Evolutionary conservation across 2,888 invertebrate genomes (phyloP).

Genomic region (Acronicta alni): DNA sequence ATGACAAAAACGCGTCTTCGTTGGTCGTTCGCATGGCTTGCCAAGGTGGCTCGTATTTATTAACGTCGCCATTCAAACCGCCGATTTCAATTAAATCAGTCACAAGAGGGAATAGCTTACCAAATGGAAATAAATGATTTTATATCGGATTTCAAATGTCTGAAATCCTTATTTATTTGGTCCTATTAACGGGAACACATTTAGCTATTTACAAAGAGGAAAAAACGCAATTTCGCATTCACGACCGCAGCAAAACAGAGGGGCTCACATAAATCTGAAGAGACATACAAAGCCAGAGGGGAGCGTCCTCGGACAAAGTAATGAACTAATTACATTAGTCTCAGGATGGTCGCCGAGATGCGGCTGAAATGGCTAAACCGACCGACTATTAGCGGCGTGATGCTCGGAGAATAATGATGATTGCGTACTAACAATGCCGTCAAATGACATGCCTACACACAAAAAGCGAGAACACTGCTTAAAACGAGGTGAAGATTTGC

Average conservation of each 20-base stretch:
- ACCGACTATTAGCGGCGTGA: slow-evolving; percentile 71
- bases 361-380: slow-evolving; percentile 75
- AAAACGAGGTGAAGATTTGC: slow-evolving; percentile 6
- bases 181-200: slow-evolving; percentile 64
- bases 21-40: slow-evolving; percentile 60
- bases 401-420: slow-evolving; percentile 68
- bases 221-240: slow-evolving; percentile 74
- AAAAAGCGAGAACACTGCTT: slow-evolving; percentile 21
- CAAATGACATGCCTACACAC: slow-evolving; percentile 54
- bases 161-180: slow-evolving; percentile 61
- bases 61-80: slow-evolving; percentile 43
- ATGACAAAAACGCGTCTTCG: slow-evolving; percentile 67
- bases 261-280: slow-evolving; percentile 79
- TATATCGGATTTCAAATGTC: slow-evolving; percentile 55
- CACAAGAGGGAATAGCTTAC: slow-evolving; percentile 19
- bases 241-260: slow-evolving; percentile 73
- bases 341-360: slow-evolving; percentile 71
- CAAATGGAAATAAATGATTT: slow-evolving; percentile 42
- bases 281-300: slow-evolving; percentile 74
- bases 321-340: slow-evolving; percentile 87
- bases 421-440: slow-evolving; percentile 62
- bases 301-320: slow-evolving; percentile 79
- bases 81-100: slow-evolving; percentile 49
- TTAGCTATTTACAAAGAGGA: slow-evolving; percentile 65
- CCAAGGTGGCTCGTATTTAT: slow-evolving; percentile 54